phyloP scores from a whole-genome alignment of 2,888 invertebrate genomes.

The Lathronympha strigana region DNA sequence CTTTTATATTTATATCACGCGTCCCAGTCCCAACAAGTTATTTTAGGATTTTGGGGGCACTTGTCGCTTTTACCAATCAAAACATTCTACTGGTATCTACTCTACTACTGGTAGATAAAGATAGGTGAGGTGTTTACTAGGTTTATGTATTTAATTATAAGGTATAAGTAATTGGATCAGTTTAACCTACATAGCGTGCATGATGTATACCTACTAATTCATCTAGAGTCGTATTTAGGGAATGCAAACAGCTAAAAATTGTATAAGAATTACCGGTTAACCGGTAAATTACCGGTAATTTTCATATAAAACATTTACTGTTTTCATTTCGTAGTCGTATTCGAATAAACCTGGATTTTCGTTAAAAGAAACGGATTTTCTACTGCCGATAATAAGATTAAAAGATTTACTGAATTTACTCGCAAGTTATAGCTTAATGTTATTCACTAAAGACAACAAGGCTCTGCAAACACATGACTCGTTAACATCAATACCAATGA shows the following conservation, averaged over 20 bases:
- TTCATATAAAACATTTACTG: too few species aligned
- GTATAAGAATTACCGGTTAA: too few species aligned
- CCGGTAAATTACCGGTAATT: too few species aligned
- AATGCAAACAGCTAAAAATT: too few species aligned
- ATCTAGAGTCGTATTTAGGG: too few species aligned
- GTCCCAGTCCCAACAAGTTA: constrained; percentile 46
- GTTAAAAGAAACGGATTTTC: constrained; percentile 7
- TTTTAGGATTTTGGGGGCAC: constrained; percentile 31
- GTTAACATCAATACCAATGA: constrained; percentile 21
- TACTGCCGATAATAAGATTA: constrained; percentile 7
- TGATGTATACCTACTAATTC: too few species aligned
- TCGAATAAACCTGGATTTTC: background rate
- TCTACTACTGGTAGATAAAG: too few species aligned
- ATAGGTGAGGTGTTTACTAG: too few species aligned
- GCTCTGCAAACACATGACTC: constrained; percentile 27
- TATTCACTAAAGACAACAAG: constrained; percentile 14
- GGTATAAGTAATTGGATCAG: too few species aligned
- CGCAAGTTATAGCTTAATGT: background rate
- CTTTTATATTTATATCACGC: constrained; percentile 55
- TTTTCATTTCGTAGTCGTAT: too few species aligned
- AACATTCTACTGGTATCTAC: background rate
- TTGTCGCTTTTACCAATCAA: constrained; percentile 1
- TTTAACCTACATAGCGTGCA: too few species aligned
- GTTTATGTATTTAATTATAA: too few species aligned
- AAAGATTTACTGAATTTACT: background rate